Evolutionary conservation across 2,888 invertebrate genomes (phyloP).

Genomic region (Tholera decimalis): DNA sequence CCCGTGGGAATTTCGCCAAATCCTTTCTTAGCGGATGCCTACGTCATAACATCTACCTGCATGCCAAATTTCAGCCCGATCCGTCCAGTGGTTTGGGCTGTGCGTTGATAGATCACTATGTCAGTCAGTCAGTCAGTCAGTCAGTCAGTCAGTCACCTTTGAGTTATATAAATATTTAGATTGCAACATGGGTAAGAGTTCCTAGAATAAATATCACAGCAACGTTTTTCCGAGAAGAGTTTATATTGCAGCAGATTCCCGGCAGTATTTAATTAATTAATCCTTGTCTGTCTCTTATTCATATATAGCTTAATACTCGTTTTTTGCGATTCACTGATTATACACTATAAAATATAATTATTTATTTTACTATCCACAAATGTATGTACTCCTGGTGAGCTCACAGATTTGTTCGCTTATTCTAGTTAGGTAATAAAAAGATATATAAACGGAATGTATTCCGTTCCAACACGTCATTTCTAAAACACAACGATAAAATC

Average conservation of each 20-base stretch:
- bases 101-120: no score
- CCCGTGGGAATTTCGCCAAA: no score
- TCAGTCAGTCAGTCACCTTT: no score
- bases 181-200: no score
- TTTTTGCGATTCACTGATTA: neutral
- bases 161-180: no score
- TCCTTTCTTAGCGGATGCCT: no score
- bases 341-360: neutral
- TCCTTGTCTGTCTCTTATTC: neutral
- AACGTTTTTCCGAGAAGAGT: conserved; percentile 11
- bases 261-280: neutral
- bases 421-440: neutral
- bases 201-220: conserved; percentile 22
- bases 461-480: conserved; percentile 6
- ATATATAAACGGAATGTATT: conserved; percentile 4
- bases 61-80: no score
- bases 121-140: no score
- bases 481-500: conserved; percentile 21
- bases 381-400: neutral
- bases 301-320: no score
- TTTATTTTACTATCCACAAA: no score
- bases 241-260: neutral
- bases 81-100: no score
- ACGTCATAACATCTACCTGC: no score
- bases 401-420: neutral